Conservation (phyloP, 2,113 vertebrate species). For the Sinosuthora webbiana region DNA sequence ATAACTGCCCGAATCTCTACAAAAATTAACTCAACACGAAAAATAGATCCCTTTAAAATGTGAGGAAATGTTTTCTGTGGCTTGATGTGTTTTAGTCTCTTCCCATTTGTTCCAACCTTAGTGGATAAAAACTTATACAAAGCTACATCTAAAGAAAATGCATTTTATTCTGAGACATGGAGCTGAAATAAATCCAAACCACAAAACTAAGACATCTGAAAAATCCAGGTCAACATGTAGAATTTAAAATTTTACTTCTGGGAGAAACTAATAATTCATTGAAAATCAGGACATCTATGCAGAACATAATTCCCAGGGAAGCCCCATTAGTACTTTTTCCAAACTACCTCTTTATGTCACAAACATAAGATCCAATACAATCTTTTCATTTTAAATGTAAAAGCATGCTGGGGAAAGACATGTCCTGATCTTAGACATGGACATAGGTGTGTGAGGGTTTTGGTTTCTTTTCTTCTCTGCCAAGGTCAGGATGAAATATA, state of each 20-base stretch:
- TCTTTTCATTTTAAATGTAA: not conserved
- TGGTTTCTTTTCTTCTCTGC: too few species aligned
- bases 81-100: not conserved
- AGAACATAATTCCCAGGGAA: not conserved
- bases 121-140: not conserved
- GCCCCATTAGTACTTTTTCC: not conserved
- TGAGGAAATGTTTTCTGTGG: not conserved
- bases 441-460: not conserved
- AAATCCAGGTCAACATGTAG: not conserved
- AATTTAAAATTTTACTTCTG: not conserved
- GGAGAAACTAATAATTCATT: not conserved
- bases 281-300: not conserved
- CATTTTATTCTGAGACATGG: not conserved
- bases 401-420: not conserved
- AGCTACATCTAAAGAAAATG: not conserved
- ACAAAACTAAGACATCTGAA: not conserved
- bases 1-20: not conserved
- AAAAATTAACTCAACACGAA: not conserved
- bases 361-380: not conserved
- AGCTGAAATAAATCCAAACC: not conserved
- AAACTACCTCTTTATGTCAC: not conserved
- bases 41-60: not conserved
- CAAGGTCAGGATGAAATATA: too few species aligned
- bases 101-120: not conserved
- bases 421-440: not conserved